phyloP scores from a whole-genome alignment of 2,888 invertebrate species.

The Unio pictorum region DNA sequence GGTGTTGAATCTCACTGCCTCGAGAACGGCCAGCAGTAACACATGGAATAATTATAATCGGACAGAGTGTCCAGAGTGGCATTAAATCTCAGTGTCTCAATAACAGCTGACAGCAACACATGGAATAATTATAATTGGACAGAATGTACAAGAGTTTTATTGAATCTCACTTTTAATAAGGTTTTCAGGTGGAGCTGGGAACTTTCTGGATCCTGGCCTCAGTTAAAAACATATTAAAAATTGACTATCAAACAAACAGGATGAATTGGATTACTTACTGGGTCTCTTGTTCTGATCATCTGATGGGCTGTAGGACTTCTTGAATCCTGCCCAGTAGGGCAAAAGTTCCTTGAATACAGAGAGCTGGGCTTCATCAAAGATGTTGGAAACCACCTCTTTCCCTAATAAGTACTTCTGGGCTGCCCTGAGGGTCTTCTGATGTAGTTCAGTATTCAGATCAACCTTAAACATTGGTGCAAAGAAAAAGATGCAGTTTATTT shows the following conservation, averaged over 20 bases:
- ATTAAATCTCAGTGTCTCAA: no score
- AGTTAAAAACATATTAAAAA: not conserved
- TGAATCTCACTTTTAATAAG: no score
- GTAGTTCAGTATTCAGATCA: conserved; percentile 60
- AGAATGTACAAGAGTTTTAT: no score
- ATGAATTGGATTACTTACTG: conserved; percentile 33
- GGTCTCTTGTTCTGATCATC: conserved; percentile 56
- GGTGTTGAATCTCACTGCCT: no score
- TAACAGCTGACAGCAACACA: no score
- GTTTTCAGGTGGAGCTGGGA: not conserved
- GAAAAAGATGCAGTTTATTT: no score
- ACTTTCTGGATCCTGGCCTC: not conserved
- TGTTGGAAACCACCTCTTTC: conserved; percentile 59
- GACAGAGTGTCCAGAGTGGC: no score
- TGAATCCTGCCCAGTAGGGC: conserved; percentile 70
- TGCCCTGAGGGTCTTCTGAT: conserved; percentile 59
- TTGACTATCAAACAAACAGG: not conserved
- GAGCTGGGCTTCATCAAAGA: conserved; percentile 70
- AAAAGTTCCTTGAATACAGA: conserved; percentile 67
- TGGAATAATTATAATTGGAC: no score
- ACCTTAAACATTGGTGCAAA: conserved; percentile 41
- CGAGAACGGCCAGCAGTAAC: no score
- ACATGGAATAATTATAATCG: no score
- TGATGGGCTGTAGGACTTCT: conserved; percentile 48
- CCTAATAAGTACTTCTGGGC: conserved; percentile 63